These are phyloP conservation scores for Euwallacea similis DNA, from an alignment of 1,140 invertebrate genomes.

Conservation along the genomic window DNA sequence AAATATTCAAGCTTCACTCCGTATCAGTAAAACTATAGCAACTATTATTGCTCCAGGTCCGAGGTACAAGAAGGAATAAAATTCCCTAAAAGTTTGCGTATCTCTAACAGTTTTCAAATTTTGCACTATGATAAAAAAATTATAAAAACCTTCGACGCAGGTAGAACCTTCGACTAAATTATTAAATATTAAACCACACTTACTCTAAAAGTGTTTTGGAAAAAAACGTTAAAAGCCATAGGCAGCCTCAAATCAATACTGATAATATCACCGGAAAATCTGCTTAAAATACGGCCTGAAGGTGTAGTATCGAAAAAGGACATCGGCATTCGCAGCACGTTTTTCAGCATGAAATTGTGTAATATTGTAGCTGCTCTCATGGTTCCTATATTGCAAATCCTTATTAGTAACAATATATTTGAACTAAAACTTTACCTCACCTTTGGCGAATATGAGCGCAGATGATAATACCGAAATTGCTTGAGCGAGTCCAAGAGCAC, in stretches of 20 bases:
- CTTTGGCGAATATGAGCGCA: constrained; percentile 25
- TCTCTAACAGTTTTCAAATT: too few relatives aligned
- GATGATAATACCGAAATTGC: constrained; percentile 7
- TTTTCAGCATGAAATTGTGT: constrained; percentile 64
- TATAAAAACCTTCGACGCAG: too few relatives aligned
- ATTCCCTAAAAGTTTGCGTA: too few relatives aligned
- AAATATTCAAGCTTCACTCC: too few relatives aligned
- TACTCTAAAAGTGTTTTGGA: constrained; percentile 22
- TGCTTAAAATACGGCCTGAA: constrained; percentile 69
- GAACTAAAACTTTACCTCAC: background rate
- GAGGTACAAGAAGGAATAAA: too few relatives aligned
- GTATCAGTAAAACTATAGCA: too few relatives aligned
- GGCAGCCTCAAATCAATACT: constrained; percentile 42
- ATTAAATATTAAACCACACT: background rate
- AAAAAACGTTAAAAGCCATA: constrained; percentile 33
- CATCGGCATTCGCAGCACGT: constrained; percentile 66
- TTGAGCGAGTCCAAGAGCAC: constrained; percentile 81
- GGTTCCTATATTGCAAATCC: constrained; percentile 13
- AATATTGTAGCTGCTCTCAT: constrained; percentile 61
- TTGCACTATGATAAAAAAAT: too few relatives aligned
- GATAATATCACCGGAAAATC: constrained; percentile 57
- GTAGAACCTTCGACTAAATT: too few relatives aligned
- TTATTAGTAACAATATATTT: background rate
- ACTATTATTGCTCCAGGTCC: too few relatives aligned
- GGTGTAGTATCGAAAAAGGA: constrained; percentile 77